Evolutionary conservation across 2,888 invertebrate species (phyloP).

Genomic region (Argyresthia goedartella): DNA sequence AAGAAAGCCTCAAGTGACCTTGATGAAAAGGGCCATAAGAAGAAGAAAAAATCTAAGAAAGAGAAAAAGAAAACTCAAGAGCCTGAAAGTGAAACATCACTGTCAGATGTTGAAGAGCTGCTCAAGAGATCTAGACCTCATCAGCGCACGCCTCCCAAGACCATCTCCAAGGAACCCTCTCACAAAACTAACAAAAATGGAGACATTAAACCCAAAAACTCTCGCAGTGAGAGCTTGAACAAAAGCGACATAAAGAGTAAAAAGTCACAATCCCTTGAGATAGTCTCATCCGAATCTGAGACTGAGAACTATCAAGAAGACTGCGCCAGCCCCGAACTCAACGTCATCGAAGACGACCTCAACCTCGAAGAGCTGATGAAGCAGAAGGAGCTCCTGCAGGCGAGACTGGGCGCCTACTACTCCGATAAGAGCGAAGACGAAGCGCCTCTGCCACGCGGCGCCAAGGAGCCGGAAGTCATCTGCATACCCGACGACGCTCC

Average conservation of each 20-base stretch:
- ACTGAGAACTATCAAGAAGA: slow-evolving; percentile 74
- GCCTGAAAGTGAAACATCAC: slow-evolving; percentile 48
- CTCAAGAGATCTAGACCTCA: slow-evolving; percentile 45
- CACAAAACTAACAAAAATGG: slow-evolving; percentile 34
- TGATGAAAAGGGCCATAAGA: slow-evolving; percentile 65
- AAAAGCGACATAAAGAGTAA: slow-evolving; percentile 20
- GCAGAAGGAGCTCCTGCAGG: slow-evolving; percentile 87
- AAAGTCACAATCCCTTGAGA: slow-evolving; percentile 60
- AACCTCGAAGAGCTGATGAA: slow-evolving; percentile 91
- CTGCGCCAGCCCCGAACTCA: slow-evolving; percentile 79
- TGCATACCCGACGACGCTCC: slow-evolving; percentile 74
- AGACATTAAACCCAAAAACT: slow-evolving; percentile 18
- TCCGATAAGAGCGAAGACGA: slow-evolving; percentile 76
- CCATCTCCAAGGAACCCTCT: slow-evolving; percentile 15
- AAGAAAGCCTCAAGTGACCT: slow-evolving; percentile 71
- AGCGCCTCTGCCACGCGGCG: slow-evolving; percentile 6
- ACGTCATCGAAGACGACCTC: slow-evolving; percentile 85
- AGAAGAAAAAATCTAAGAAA: slow-evolving; percentile 68
- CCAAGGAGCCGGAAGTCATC: slow-evolving; percentile 50
- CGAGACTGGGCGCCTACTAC: slow-evolving; percentile 80
- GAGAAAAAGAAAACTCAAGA: slow-evolving; percentile 64
- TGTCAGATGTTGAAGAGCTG: slow-evolving; percentile 49
- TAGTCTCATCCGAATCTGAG: slow-evolving; percentile 78
- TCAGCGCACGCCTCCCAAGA: slow-evolving; percentile 24
- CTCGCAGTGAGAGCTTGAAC: slow-evolving; percentile 16